These are phyloP conservation scores for Euplexia lucipara DNA, from an alignment of 2,888 invertebrate genomes.

Conservation along the genomic window DNA sequence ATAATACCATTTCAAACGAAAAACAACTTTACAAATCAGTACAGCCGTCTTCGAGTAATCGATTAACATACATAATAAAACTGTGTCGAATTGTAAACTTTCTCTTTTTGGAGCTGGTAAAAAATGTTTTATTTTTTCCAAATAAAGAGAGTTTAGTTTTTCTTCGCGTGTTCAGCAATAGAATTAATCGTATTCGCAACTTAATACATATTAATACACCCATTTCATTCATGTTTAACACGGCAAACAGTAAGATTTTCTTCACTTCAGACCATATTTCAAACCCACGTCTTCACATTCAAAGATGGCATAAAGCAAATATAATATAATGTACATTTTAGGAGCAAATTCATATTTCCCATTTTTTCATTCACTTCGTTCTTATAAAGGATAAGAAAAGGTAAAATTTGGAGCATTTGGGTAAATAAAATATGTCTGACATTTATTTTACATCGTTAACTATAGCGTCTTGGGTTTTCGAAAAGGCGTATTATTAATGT, in stretches of 20 bases:
- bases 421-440: slow-evolving; percentile 16
- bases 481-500: not conserved
- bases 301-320: slow-evolving; percentile 15
- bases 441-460: not conserved
- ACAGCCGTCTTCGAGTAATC: no score
- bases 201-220: not conserved
- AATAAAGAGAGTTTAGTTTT: no score
- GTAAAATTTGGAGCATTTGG: slow-evolving; percentile 6
- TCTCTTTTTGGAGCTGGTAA: no score
- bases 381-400: slow-evolving; percentile 15
- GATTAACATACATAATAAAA: no score
- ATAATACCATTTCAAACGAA: no score
- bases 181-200: not conserved
- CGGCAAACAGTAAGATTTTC: not conserved
- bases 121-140: no score
- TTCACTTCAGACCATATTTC: not conserved
- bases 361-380: slow-evolving; percentile 23
- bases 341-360: slow-evolving; percentile 4
- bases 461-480: not conserved
- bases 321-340: slow-evolving; percentile 9
- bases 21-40: no score
- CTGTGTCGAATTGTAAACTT: no score
- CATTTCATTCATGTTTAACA: not conserved
- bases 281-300: not conserved
- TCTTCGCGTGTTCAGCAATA: no score